Base-by-base conservation (phyloP, 2,113 vertebrate species). In the Xenus cinereus region DNA sequence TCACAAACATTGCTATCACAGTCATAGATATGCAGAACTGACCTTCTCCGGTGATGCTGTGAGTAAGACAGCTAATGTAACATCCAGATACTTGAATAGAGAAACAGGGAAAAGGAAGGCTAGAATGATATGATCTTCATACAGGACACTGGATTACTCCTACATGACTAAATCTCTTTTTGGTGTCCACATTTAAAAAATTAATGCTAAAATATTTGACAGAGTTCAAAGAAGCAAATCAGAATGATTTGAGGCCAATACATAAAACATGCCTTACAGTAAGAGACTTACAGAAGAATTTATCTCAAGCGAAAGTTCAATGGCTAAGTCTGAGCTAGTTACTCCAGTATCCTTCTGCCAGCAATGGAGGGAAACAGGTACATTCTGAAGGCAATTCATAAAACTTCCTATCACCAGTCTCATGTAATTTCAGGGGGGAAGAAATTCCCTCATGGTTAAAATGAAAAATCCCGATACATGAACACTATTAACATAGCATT, bases 221-320 rank as follows among this genome's bases (percentile, higher is more conserved):
- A 87, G 76, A 84, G 93, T 73, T 92, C 75, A 74, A 79, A 86
- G 86, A 84, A 71, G n/a, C 15, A 92, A 75, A 85, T 86, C 83
- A 89, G 35, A 89, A 89, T 74, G 60, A 91, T 89, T 87, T 86
- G 28, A 92, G 33, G 56, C 35, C 51, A 56, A 62, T 75, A 78
- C n/a, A 87, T 68, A 90, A 91, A 95, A 76, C 12, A 39, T 64
- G 37, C 11, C 15, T 90, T 45, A 32, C 10, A 80, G 32, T 77
- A 50, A 66, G 28, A 89, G 64, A 90, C 28, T 53, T 90, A 64
- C 10, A 86, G 27, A 5, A 84, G 60, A 77, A 89, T 81, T 94
- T 67, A n/a, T 87, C 37, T 87, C 41, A 93, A 30, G 17, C 62
- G 28, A 57, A 87, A 77, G 19, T 77, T 39, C 10, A 3, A 60